phyloP scores from a whole-genome alignment of 2,797 vertebrate genomes.

The Clamator glandarius region DNA sequence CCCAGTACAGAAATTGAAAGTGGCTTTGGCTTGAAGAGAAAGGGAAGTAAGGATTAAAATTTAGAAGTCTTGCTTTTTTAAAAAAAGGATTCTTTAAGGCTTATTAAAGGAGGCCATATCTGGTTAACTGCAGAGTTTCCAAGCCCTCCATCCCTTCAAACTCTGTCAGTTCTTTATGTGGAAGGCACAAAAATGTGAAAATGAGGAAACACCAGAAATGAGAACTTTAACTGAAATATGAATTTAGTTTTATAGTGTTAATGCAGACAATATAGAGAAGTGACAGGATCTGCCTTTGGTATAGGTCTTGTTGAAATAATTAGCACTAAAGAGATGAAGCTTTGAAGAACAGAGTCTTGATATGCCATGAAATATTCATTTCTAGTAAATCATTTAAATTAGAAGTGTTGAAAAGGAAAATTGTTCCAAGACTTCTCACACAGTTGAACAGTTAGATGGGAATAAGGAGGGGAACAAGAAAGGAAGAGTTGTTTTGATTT shows the following conservation, averaged over 20 bases:
- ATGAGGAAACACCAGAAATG: not conserved
- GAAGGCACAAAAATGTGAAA: not conserved
- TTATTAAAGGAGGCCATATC: not conserved
- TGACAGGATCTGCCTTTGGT: not conserved
- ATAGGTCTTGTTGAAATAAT: conserved; percentile 32
- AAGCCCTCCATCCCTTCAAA: not conserved
- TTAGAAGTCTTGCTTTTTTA: not conserved
- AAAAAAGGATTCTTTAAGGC: no score
- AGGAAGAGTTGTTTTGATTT: not conserved
- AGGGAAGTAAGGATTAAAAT: not conserved
- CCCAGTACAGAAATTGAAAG: not conserved
- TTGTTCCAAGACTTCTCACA: not conserved
- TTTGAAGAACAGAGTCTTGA: not conserved
- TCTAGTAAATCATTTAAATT: conserved; percentile 18
- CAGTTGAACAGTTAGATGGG: not conserved
- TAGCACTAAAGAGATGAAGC: not conserved
- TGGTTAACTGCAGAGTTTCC: not conserved
- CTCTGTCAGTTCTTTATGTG: not conserved
- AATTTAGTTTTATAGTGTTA: not conserved
- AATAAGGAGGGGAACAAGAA: not conserved
- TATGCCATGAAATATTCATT: conserved; percentile 37
- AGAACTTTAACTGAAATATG: not conserved
- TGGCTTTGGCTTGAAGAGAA: not conserved
- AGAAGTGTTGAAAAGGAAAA: conserved; percentile 28
- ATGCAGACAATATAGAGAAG: not conserved